Percentiles rank a stretch among this genome's conserved stretches.
phyloP scores from a whole-genome alignment of 2,797 vertebrate species.

The Rhinoraja longicauda region DNA sequence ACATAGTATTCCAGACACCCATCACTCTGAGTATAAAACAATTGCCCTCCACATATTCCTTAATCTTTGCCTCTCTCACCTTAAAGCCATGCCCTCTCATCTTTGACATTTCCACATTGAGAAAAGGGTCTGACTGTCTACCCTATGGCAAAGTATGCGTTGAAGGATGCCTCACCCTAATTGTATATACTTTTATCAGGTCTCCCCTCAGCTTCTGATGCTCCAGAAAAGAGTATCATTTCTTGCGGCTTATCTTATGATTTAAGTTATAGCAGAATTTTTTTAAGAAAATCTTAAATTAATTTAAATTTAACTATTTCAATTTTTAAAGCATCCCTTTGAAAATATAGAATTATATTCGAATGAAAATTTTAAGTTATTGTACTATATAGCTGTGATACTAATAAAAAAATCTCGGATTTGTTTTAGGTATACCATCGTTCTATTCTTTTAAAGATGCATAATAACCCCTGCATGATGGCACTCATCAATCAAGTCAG shows the following conservation, averaged over 20 bases:
- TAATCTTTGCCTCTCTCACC: no score
- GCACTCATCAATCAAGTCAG: neutral
- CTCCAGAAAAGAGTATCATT: neutral
- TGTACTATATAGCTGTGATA: neutral
- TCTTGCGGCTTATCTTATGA: neutral
- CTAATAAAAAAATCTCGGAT: neutral
- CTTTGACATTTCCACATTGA: no score
- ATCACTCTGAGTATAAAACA: no score
- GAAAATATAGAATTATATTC: neutral
- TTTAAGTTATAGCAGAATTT: neutral
- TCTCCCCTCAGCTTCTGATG: neutral
- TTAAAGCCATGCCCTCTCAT: no score
- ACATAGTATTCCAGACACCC: no score
- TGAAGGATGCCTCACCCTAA: no score
- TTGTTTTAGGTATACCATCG: neutral
- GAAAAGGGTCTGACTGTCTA: no score
- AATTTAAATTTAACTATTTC: neutral
- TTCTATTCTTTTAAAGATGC: neutral
- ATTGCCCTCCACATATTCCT: no score
- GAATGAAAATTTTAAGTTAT: neutral
- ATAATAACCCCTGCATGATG: neutral
- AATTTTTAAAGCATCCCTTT: neutral
- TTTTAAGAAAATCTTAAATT: neutral
- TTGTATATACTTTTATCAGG: no score
- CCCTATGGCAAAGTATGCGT: no score